Evolutionary conservation across 2,113 vertebrate genomes (phyloP), one percentile per base, ranked within the genome.

Genomic region (Chaetodon trifascialis): DNA sequence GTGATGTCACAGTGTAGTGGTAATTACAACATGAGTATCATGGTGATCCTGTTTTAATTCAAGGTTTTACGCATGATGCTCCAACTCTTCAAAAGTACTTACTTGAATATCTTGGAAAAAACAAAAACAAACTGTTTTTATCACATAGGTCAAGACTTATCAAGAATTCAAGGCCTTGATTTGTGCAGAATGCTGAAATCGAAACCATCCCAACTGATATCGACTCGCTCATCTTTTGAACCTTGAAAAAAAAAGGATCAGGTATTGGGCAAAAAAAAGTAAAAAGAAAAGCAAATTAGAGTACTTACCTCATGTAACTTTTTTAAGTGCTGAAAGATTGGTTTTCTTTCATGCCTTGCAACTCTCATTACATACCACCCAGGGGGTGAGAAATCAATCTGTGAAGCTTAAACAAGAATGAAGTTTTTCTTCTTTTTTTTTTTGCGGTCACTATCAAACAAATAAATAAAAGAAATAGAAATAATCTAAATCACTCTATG

Each of bases 311-410:
- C 86, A 80, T 73, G 69, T 82, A 92, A 85, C 84, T 86, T 88
- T 93, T 84, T 90, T 73, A 92, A 93, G 73, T 76, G 88, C 79
- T 88, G 84, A 92, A 85, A 93, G 86, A 95, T 94, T 94, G 92
- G 86, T 91, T 94, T 92, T 93, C 90, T 93, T 92, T 92, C 88
- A 93, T 92, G 93, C 91, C 78, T 84, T 65, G 84, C 94, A 93
- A 92, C 82, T 95, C 91, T 94, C 92, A 94, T 95, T 95, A 94
- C 84, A 84, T 83, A 89, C 91, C 81, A 91, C 93, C 93, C 94
- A 92, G 92, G 90, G 88, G 94, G 91, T 87, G 81, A 93, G 81
- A 90, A 94, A 94, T 95, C 92, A 90, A 95, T 95, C 92, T 94
- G 84, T 79, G 77, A 91, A 90, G 86, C 91, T 90, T 92, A 88